Percentiles rank a stretch among this genome's conserved stretches.
Conservation (phyloP, 2,113 vertebrate species). For the Saccopteryx bilineata region DNA sequence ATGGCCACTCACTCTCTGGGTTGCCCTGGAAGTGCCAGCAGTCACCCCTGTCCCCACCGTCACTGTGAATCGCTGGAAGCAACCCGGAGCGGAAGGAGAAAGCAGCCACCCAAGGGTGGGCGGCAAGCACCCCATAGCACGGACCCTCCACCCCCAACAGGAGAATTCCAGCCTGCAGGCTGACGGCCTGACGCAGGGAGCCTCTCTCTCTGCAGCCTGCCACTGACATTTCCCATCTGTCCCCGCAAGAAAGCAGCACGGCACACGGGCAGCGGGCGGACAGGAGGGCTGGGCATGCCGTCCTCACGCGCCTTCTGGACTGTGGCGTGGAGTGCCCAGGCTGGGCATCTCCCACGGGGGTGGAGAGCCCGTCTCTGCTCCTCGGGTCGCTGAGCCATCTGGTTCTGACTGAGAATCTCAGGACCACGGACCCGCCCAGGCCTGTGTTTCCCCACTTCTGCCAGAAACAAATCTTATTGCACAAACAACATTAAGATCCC, state of each 20-base stretch:
- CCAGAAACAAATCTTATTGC: not conserved
- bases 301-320: too few species aligned
- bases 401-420: not conserved
- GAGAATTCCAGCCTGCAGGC: slow-evolving; percentile 50
- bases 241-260: not conserved
- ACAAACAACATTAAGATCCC: not conserved
- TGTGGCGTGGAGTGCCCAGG: too few species aligned
- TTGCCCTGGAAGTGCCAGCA: not conserved
- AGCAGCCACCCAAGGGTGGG: not conserved
- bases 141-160: not conserved
- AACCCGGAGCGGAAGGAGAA: not conserved
- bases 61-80: not conserved
- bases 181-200: not conserved
- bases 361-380: too few species aligned
- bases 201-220: not conserved
- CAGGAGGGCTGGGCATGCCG: too few species aligned
- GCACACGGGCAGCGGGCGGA: not conserved
- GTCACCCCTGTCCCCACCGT: too few species aligned
- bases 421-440: not conserved
- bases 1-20: not conserved
- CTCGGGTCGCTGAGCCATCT: too few species aligned
- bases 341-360: too few species aligned
- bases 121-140: not conserved
- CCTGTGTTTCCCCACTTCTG: not conserved
- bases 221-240: not conserved